Base-by-base conservation (phyloP, 2,797 vertebrate species). In the Danio aesculapii region DNA sequence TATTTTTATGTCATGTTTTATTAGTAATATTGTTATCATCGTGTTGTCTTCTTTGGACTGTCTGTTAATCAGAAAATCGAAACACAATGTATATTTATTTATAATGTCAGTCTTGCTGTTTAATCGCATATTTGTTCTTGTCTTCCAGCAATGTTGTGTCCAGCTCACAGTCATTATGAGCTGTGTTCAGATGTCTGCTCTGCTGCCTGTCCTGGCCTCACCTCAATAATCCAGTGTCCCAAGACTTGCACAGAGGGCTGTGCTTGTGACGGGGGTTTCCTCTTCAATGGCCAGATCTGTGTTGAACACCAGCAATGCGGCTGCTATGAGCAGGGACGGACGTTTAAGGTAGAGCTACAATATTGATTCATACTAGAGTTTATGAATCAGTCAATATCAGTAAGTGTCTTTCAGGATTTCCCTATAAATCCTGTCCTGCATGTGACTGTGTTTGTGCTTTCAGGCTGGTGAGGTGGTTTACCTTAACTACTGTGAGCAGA, bases 81-180 rank as follows among this genome's bases (percentile, higher is more conserved):
- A 8, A 19, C 30, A 61, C 17, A 39, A 30, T 39, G 13, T 61
- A 12, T 19, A 14, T 21, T 62, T 62, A 41, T 13, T 41, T 62
- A 1, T 63, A 63, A 63, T 63, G 16, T 17, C 4, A 53, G 8
- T 70, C 17, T 66, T 41, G 14, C 6, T 50, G 2, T 50, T 69
- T 49, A n/a, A n/a, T n/a, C n/a, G n/a, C n/a, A n/a, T n/a, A 30
- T 69, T 53, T 8, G 67, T 0, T 43, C 86, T 53, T 83, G 3
- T 72, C 77, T 43, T 58, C 61, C 44, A 96, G 96, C 95, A 0
- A 88, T 95, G 89, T 43, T 68, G 68, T 96, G 95, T 30, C 93
- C 92, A 0, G 63, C 88, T 8, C 90, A 96, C 87, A 96, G 95
- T 72, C 95, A 96, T 84, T 96, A 95, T 0, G 90, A 95, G 77